These are phyloP conservation scores for Archips crataeganus DNA, from an alignment of 2,888 invertebrate genomes.

Conservation along the genomic window DNA sequence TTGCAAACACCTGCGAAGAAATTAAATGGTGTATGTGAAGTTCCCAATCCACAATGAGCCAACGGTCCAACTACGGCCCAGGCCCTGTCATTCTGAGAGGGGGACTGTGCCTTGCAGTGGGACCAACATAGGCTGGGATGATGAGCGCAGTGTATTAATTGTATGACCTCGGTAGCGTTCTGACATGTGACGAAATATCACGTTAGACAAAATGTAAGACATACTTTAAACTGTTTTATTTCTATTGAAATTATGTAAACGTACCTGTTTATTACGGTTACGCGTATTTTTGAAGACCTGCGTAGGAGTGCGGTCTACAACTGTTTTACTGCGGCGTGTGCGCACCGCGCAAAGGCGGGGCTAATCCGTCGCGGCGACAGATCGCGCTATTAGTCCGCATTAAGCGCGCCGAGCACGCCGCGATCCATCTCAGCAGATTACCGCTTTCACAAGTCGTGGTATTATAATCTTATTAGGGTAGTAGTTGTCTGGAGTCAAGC, in stretches of 20 bases:
- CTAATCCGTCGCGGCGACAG: slow-evolving; percentile 25
- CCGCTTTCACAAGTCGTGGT: slow-evolving; percentile 33
- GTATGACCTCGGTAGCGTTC: no score
- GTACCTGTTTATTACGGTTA: slow-evolving; percentile 7
- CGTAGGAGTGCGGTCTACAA: slow-evolving; percentile 15
- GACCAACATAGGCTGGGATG: no score
- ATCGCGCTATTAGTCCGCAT: slow-evolving; percentile 37
- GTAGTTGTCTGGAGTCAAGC: slow-evolving; percentile 25
- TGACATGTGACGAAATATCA: no score
- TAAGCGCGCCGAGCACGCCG: slow-evolving; percentile 26
- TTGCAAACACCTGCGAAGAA: no score
- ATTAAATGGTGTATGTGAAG: no score
- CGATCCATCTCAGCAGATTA: slow-evolving; percentile 37
- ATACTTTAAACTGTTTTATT: not conserved
- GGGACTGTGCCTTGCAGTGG: no score
- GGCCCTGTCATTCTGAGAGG: no score
- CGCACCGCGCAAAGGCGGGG: not conserved
- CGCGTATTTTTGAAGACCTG: slow-evolving; percentile 1
- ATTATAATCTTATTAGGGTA: slow-evolving; percentile 38
- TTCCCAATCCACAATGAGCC: no score
- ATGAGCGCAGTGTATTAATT: no score
- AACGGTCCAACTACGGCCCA: no score
- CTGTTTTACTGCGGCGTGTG: slow-evolving; percentile 4
- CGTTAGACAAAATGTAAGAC: no score
- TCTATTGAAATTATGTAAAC: not conserved